Percentiles rank a stretch among this genome's conserved stretches.
These are phyloP conservation scores for Ptychobarbus kaznakovi DNA, from an alignment of 2,797 vertebrate species.

Conservation along the genomic window DNA sequence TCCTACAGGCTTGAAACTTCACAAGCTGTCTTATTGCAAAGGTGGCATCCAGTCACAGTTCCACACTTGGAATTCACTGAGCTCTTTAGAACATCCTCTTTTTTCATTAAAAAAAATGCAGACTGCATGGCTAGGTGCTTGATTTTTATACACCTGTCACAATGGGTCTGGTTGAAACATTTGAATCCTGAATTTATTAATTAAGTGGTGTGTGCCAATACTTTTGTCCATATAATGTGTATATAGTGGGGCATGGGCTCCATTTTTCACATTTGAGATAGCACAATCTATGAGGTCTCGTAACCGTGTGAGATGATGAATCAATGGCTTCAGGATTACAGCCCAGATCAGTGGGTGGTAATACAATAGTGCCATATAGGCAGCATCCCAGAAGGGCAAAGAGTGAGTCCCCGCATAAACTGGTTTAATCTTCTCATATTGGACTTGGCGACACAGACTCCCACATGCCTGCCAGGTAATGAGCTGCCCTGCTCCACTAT, in stretches of 20 bases:
- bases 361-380: slow-evolving; percentile 47
- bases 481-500: too few relatives aligned
- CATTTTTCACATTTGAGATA: background rate
- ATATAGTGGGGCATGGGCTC: background rate
- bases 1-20: background rate
- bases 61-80: background rate
- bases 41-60: background rate
- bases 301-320: slow-evolving; percentile 41
- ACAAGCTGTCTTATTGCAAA: background rate
- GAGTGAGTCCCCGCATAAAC: slow-evolving; percentile 71
- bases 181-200: background rate
- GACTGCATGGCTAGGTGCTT: background rate
- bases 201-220: background rate
- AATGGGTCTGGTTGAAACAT: background rate
- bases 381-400: slow-evolving; percentile 70
- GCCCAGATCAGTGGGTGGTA: slow-evolving; percentile 33
- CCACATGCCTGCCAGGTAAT: slow-evolving; percentile 64
- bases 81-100: background rate
- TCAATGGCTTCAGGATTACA: slow-evolving; percentile 41
- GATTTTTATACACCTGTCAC: background rate
- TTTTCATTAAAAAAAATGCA: background rate
- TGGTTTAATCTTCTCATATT: slow-evolving; percentile 75
- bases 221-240: background rate
- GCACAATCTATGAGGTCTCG: background rate
- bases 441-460: slow-evolving; percentile 64